These are phyloP conservation scores for Ormyrus rosae DNA, from an alignment of 2,888 invertebrate genomes.

Conservation along the genomic window DNA sequence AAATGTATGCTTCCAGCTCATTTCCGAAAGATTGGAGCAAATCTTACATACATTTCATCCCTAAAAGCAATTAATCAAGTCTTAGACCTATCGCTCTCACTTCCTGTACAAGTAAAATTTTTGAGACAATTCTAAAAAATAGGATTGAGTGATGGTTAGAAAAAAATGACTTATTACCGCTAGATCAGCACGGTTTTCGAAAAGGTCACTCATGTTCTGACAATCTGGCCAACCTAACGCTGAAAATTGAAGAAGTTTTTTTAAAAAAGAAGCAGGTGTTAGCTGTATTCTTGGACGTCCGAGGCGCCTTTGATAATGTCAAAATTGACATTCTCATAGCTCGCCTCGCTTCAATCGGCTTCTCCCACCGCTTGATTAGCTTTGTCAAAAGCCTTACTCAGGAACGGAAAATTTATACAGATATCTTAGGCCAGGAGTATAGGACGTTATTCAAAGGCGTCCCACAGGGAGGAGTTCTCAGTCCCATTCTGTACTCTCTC, in stretches of 20 bases:
- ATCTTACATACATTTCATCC: no score
- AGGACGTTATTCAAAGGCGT: no score
- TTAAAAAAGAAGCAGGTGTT: not conserved
- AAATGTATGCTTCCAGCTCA: no score
- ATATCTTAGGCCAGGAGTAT: not conserved
- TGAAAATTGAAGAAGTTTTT: slow-evolving; percentile 10
- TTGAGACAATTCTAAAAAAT: slow-evolving; percentile 23
- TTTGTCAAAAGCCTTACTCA: slow-evolving; percentile 1
- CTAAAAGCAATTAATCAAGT: not conserved
- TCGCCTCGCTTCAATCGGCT: not conserved
- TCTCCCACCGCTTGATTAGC: not conserved
- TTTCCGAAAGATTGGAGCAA: no score
- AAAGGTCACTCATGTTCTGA: slow-evolving; percentile 22
- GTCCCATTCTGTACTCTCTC: not conserved
- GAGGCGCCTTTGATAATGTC: slow-evolving; percentile 7
- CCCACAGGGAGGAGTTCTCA: slow-evolving; percentile 1
- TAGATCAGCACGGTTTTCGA: slow-evolving; percentile 23
- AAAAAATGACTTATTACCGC: not conserved
- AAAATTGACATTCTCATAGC: slow-evolving; percentile 1
- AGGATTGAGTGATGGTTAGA: slow-evolving; percentile 30
- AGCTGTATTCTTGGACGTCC: slow-evolving; percentile 18
- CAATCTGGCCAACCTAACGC: not conserved
- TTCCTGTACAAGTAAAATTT: slow-evolving; percentile 22
- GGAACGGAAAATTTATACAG: not conserved
- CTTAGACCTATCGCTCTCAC: slow-evolving; percentile 20